These are phyloP conservation scores for Pristionchus mayeri DNA, from an alignment of 2,888 invertebrate genomes.

Conservation along the genomic window DNA sequence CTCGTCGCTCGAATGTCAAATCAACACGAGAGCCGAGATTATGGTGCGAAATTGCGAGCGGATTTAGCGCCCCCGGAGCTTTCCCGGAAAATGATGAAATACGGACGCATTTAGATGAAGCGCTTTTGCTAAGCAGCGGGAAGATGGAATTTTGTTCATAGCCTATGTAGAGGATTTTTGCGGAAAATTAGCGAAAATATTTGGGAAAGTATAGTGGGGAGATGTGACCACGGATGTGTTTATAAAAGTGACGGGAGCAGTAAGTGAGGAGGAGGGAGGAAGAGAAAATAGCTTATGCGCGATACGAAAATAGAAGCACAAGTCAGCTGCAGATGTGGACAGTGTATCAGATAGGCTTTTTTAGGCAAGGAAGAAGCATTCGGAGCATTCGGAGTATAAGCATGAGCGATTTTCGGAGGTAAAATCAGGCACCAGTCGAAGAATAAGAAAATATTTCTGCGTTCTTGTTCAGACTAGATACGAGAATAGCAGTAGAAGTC, in stretches of 20 bases:
- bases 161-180: too few relatives aligned
- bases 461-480: too few relatives aligned
- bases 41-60: neutral
- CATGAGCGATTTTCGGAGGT: neutral
- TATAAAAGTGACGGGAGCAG: slow-evolving; percentile 5
- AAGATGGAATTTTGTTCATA: too few relatives aligned
- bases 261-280: too few relatives aligned
- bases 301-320: neutral
- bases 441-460: neutral
- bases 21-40: too few relatives aligned
- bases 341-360: neutral
- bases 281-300: neutral
- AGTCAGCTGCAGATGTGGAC: neutral
- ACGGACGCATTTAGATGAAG: neutral
- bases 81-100: neutral
- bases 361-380: neutral
- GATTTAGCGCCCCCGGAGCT: too few relatives aligned
- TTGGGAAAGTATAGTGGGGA: too few relatives aligned
- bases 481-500: too few relatives aligned
- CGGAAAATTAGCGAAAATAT: too few relatives aligned
- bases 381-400: neutral
- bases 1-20: neutral
- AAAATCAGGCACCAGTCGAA: neutral
- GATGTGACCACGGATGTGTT: neutral
- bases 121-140: neutral